Conservation (phyloP, 2,888 invertebrate genomes). For the Tubulanus polymorphus region DNA sequence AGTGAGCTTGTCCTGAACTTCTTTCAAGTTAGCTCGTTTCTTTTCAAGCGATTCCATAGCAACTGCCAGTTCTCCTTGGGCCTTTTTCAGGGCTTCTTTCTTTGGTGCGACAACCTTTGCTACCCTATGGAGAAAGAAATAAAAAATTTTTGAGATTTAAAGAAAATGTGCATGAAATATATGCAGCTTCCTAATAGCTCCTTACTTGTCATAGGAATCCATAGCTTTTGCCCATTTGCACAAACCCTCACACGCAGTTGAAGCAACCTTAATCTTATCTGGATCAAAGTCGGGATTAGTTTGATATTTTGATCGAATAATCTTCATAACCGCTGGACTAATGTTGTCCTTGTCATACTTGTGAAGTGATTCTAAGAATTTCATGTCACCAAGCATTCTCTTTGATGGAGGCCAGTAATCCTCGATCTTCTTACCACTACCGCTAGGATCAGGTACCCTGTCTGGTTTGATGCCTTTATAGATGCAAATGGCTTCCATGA, state of each 20-base stretch:
- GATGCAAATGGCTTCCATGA: conserved; percentile 54
- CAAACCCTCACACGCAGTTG: conserved; percentile 81
- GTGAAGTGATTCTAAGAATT: conserved; percentile 50
- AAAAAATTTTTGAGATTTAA: conserved; percentile 1
- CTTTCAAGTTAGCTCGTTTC: conserved; percentile 51
- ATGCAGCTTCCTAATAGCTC: background rate
- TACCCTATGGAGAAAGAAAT: conserved; percentile 33
- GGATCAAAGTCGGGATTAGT: conserved; percentile 85
- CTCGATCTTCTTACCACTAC: conserved; percentile 53
- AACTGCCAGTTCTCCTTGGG: conserved; percentile 47
- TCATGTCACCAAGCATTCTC: conserved; percentile 53
- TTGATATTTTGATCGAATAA: conserved; percentile 52
- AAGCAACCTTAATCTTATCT: conserved; percentile 80
- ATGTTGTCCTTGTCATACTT: conserved; percentile 54
- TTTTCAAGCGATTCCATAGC: conserved; percentile 52
- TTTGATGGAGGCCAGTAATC: conserved; percentile 54
- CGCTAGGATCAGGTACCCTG: conserved; percentile 51
- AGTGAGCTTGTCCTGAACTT: conserved; percentile 54
- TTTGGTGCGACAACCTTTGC: conserved; percentile 56
- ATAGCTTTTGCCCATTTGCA: conserved; percentile 54
- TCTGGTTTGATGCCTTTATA: conserved; percentile 53
- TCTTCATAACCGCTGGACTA: conserved; percentile 43
- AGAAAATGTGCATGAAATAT: background rate
- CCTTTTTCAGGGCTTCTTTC: conserved; percentile 51
- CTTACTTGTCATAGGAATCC: conserved; percentile 53